These are phyloP conservation scores for Euura lappo DNA, from an alignment of 1,140 invertebrate genomes.

Conservation along the genomic window DNA sequence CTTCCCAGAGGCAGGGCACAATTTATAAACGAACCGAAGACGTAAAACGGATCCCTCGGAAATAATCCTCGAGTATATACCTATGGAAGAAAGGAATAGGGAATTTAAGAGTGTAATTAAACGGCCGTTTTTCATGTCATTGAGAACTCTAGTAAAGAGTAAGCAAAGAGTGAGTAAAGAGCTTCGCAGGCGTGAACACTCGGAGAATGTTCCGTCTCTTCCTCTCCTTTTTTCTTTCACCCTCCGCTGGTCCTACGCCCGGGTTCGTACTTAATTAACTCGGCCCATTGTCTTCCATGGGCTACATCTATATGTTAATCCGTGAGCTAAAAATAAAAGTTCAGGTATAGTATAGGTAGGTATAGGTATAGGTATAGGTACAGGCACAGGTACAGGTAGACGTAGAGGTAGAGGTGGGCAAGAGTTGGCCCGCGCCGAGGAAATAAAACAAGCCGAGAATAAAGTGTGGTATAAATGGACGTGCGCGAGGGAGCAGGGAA, in stretches of 20 bases:
- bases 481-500: neutral
- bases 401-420: neutral
- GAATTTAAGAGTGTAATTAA: too few species aligned
- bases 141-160: too few species aligned
- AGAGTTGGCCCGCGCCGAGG: neutral
- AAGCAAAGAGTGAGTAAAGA: too few species aligned
- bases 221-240: neutral
- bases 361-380: neutral
- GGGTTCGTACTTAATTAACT: constrained; percentile 1
- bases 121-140: too few species aligned
- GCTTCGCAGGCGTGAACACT: too few species aligned
- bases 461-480: neutral
- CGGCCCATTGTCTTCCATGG: neutral
- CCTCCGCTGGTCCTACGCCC: neutral
- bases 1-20: too few species aligned
- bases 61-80: too few species aligned
- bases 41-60: too few species aligned
- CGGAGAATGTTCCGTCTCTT: too few species aligned
- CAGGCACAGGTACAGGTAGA: neutral
- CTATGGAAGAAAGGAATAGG: too few species aligned
- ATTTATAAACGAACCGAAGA: too few species aligned
- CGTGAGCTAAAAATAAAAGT: neutral
- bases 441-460: neutral
- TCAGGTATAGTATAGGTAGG: neutral
- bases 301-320: constrained; percentile 7